Evolutionary conservation across 2,888 invertebrate species (phyloP).

Genomic region (Lymantria dispar): DNA sequence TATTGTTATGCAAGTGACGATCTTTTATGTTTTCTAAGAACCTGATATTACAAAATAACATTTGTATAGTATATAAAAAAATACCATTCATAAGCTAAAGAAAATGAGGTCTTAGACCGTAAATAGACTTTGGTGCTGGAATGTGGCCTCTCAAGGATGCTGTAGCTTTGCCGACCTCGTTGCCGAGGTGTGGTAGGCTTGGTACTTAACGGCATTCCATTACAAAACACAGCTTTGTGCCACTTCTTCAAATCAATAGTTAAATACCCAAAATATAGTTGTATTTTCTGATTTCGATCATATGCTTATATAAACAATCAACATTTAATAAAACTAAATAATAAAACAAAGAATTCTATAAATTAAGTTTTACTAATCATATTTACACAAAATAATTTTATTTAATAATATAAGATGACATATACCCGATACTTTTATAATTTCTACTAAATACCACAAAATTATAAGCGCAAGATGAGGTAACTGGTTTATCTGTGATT

Average conservation of each 20-base stretch:
- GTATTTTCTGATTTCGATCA: constrained; percentile 8
- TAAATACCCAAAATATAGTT: constrained; percentile 27
- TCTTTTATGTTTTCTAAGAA: constrained; percentile 30
- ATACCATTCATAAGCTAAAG: constrained; percentile 42
- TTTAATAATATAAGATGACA: no score
- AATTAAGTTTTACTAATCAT: no score
- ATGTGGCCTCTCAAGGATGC: constrained; percentile 81
- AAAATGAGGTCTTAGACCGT: constrained; percentile 69
- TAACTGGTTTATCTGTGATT: no score
- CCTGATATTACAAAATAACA: constrained; percentile 27
- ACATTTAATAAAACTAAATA: neutral
- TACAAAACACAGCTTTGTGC: constrained; percentile 38
- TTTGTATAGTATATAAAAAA: constrained; percentile 28
- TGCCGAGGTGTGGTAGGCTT: constrained; percentile 64
- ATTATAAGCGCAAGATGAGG: no score
- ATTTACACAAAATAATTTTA: no score
- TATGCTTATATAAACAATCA: neutral
- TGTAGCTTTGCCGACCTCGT: constrained; percentile 57
- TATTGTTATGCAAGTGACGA: constrained; percentile 32
- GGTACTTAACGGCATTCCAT: constrained; percentile 64
- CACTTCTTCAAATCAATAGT: constrained; percentile 35
- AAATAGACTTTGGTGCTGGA: constrained; percentile 68
- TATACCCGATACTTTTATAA: no score
- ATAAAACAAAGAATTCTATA: no score
- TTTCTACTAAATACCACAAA: no score